Evolutionary conservation across 2,113 vertebrate species (phyloP).

Genomic region (Pipra filicauda): DNA sequence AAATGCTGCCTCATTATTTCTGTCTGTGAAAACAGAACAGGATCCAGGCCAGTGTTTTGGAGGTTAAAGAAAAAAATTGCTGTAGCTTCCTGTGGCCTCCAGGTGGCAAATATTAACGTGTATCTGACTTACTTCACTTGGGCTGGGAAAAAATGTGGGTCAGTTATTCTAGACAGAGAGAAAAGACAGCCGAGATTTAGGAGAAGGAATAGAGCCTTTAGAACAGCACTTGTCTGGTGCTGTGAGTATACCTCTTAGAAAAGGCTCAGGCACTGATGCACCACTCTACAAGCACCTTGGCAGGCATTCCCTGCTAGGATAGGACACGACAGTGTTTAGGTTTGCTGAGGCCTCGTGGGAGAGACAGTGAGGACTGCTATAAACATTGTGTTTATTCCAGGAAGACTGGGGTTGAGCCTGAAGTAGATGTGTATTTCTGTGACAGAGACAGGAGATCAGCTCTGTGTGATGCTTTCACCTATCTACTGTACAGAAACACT

Average conservation of each 20-base stretch:
- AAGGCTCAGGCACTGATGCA: not conserved
- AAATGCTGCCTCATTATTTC: not conserved
- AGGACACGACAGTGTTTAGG: not conserved
- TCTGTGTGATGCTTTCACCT: not conserved
- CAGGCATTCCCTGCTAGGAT: not conserved
- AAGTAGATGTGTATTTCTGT: not conserved
- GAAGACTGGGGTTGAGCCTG: not conserved
- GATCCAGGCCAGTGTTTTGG: not conserved
- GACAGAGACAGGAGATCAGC: not conserved
- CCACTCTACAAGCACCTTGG: fast-evolving
- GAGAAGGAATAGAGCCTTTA: not conserved
- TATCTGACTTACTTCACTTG: not conserved
- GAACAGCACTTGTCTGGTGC: not conserved
- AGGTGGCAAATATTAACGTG: slow-evolving; percentile 22
- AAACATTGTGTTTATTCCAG: not conserved
- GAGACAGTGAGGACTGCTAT: not conserved
- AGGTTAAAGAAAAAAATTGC: not conserved
- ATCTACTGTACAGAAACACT: not conserved
- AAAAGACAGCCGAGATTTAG: not conserved
- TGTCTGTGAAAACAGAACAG: not conserved
- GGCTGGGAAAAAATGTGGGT: slow-evolving; percentile 12
- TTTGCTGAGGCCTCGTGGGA: not conserved
- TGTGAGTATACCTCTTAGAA: not conserved
- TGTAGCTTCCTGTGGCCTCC: slow-evolving; percentile 28
- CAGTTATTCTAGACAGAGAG: not conserved